phyloP scores from a whole-genome alignment of 2,113 vertebrate genomes.

The Zosterops pallidus region DNA sequence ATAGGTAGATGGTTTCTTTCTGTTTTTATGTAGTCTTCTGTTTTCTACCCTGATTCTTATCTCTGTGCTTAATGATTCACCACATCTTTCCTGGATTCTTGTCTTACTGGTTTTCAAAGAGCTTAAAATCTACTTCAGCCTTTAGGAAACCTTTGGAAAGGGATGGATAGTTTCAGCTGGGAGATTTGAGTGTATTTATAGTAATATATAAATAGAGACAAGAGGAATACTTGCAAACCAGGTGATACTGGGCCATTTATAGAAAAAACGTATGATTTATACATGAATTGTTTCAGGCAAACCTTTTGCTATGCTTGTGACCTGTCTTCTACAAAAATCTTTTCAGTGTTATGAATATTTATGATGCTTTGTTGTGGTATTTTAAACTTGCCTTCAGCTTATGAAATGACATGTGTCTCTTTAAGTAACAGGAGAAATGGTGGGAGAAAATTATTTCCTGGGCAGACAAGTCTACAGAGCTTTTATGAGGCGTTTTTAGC shows the following conservation, averaged over 20 bases:
- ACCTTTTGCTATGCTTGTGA: not conserved
- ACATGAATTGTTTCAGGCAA: not conserved
- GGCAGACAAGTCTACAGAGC: not conserved
- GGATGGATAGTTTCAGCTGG: not conserved
- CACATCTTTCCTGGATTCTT: not conserved
- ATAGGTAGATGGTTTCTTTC: not conserved
- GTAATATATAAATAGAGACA: not conserved
- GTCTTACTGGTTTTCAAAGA: not conserved
- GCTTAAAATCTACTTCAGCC: not conserved
- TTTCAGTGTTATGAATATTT: not conserved
- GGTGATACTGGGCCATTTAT: not conserved
- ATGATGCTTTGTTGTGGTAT: not conserved
- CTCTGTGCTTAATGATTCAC: not conserved
- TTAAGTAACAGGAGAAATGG: not conserved
- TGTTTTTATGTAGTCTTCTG: not conserved
- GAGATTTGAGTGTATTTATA: constrained; percentile 12
- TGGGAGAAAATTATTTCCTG: not conserved
- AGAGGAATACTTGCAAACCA: not conserved
- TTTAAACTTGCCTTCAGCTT: not conserved
- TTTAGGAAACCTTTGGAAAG: not conserved
- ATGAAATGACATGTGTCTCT: not conserved
- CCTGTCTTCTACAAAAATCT: not conserved
- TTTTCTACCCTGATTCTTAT: not conserved
- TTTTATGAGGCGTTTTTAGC: not conserved
- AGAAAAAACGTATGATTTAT: not conserved